Evolutionary conservation across 2,888 invertebrate genomes (phyloP), one percentile per base, ranked within the genome.

Genomic region (Eueremaeus valkanovi): DNA sequence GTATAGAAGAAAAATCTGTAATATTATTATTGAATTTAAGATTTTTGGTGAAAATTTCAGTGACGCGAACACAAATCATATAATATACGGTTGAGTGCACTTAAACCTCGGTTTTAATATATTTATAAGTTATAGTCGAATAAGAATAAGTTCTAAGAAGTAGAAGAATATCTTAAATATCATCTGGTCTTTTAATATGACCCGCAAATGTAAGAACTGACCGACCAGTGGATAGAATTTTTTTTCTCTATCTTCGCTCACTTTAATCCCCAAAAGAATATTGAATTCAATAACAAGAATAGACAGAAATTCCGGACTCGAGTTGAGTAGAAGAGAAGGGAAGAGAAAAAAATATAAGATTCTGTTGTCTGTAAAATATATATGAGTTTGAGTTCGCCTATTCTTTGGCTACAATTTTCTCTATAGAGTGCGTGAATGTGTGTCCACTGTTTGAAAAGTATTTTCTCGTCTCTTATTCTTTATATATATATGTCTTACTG

Each of bases 301-400:
- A 51, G 21, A 51, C 6, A 40, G 40, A 40, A 40, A 40, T 40
- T 40, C 8, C 11, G 40, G n/a, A 40, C 8, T 40, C 40, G 11
- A 11, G 24, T 51, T 16, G 16, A 18, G 3, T 11, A 11, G 3
- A 18, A 18, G 3, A 11, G 6, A 3, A 45, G 3, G n/a, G 5
- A 21, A 21, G n/a, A 8, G 51, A 21, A 5, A 24, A n/a, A 51
- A 51, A 51, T 16, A 21, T 21, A 6, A 21, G 51, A 51, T 51
- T 51, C 24, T 21, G 51, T 51, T 51, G 51, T 51, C 51, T 51
- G 51, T 51, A 51, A 51, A 51, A 51, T 51, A 51, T 51, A 51
- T 51, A 21, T 21, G 21, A 51, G 51, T 21, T 51, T 51, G 5
- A 8, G 24, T n/a, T 51, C 11, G n/a, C 21, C 40, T 40, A 40